phyloP scores from a whole-genome alignment of 1,140 invertebrate genomes.

The Cardiocondyla obscurior region DNA sequence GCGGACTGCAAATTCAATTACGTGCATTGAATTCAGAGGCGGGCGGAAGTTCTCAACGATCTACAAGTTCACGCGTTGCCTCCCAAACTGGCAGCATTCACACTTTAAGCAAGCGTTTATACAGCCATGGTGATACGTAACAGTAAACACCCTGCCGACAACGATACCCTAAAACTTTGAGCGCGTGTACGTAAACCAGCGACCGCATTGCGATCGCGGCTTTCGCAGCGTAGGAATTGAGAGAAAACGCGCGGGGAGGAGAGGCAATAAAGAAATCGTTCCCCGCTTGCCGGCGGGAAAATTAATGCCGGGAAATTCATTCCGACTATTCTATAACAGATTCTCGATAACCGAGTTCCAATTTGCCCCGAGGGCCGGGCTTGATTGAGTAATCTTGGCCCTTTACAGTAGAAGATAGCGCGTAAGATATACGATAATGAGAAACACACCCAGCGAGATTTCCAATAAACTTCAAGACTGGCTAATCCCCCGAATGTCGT shows the following conservation, averaged over 20 bases:
- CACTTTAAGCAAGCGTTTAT: slow-evolving; percentile 31
- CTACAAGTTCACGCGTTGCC: slow-evolving; percentile 33
- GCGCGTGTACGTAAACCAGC: neutral
- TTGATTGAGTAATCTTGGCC: slow-evolving; percentile 67
- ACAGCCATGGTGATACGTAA: slow-evolving; percentile 28
- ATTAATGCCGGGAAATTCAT: slow-evolving; percentile 66
- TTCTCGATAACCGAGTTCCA: slow-evolving; percentile 66
- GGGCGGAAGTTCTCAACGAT: slow-evolving; percentile 37
- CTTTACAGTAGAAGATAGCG: slow-evolving; percentile 52
- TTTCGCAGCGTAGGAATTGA: neutral
- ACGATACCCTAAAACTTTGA: slow-evolving; percentile 35
- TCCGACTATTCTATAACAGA: slow-evolving; percentile 61
- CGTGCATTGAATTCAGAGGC: slow-evolving; percentile 52
- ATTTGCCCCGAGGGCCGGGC: slow-evolving; percentile 49
- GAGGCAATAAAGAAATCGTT: slow-evolving; percentile 54
- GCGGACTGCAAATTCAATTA: slow-evolving; percentile 64
- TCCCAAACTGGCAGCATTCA: slow-evolving; percentile 46
- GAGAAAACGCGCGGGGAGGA: neutral
- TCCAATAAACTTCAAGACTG: slow-evolving; percentile 33
- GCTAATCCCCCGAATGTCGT: neutral
- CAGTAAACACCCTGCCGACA: slow-evolving; percentile 31
- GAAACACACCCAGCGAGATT: neutral
- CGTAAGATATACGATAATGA: slow-evolving; percentile 63
- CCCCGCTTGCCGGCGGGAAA: slow-evolving; percentile 15
- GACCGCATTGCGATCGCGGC: neutral